phyloP scores from a whole-genome alignment of 2,797 vertebrate genomes.

The Spea hammondii region DNA sequence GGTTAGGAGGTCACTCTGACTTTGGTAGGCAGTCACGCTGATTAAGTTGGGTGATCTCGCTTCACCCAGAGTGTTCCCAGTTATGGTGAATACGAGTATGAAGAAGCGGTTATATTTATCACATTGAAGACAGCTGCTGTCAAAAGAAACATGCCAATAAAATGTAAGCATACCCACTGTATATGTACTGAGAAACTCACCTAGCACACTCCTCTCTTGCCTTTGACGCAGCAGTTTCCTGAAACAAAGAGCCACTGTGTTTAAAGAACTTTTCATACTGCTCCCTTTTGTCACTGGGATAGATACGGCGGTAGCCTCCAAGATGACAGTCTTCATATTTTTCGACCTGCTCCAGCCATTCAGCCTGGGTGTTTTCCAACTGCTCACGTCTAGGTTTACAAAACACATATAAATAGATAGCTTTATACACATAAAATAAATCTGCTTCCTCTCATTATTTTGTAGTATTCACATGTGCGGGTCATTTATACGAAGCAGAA shows the following conservation, averaged over 20 bases:
- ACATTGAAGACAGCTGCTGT: too few species aligned
- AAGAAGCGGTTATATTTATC: too few species aligned
- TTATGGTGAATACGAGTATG: too few species aligned
- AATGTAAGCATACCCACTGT: too few species aligned
- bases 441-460: too few species aligned
- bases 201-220: conserved; percentile 71
- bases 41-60: too few species aligned
- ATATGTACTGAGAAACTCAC: conserved; percentile 52
- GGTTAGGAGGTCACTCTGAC: too few species aligned
- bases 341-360: conserved; percentile 62
- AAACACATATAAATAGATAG: conserved; percentile 2
- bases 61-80: too few species aligned
- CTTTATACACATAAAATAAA: background rate
- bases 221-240: conserved; percentile 69
- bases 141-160: too few species aligned
- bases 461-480: too few species aligned
- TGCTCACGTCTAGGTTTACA: conserved; percentile 57
- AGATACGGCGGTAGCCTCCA: conserved; percentile 67
- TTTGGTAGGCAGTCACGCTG: too few species aligned
- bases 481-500: too few species aligned
- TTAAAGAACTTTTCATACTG: conserved; percentile 69
- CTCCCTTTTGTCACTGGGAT: conserved; percentile 57
- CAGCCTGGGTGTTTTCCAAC: conserved; percentile 58
- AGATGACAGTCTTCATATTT: conserved; percentile 66
- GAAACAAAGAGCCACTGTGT: conserved; percentile 69